Base-by-base conservation (phyloP, 2,888 invertebrate species). In the Ptilodon capucinus region DNA sequence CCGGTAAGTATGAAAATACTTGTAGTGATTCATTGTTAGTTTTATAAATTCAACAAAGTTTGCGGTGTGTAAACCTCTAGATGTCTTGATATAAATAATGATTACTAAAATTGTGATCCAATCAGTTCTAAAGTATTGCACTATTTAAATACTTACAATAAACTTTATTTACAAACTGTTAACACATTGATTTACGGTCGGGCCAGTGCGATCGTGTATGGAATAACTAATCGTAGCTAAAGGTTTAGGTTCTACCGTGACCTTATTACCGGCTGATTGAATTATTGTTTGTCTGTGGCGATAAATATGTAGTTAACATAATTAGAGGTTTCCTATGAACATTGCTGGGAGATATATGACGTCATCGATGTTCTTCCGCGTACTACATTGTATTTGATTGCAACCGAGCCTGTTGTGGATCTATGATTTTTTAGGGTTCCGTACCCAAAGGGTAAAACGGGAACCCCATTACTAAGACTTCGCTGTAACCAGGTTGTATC, bases 231-330 rank as follows among this genome's bases (percentile, higher is more conserved):
- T 64, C 55, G 60, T 47, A 35, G 46, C 18, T 61, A 78, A 76
- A 81, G 81, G 80, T 76, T 75, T 75, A 77, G 70, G 68, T 77
- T 71, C 61, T 68, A 64, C 72, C 72, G 54, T 73, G 81, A 76
- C 81, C 83, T 80, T 76, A 74, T 70, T 73, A 65, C 59, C 47
- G 60, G 48, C 43, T 59, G 59, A 63, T 66, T 69, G 71, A 74
- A 66, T 71, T 76, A 76, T 76, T 67, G 65, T 62, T 58, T 46
- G 51, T 67, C 60, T 51, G 40, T 7, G 14, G 14, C 45, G 45
- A 35, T 40, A 41, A 40, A 40, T 34, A 40, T 40, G 45, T 46
- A 41, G 45, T 60, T 60, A 40, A 30, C 41, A 42, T 65, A 64
- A 59, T 52, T 62, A 49, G 59, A 45, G 60, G 54, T 40, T 62